These are phyloP conservation scores for Scaeva pyrastri DNA, from an alignment of 2,888 invertebrate genomes.

Conservation along the genomic window DNA sequence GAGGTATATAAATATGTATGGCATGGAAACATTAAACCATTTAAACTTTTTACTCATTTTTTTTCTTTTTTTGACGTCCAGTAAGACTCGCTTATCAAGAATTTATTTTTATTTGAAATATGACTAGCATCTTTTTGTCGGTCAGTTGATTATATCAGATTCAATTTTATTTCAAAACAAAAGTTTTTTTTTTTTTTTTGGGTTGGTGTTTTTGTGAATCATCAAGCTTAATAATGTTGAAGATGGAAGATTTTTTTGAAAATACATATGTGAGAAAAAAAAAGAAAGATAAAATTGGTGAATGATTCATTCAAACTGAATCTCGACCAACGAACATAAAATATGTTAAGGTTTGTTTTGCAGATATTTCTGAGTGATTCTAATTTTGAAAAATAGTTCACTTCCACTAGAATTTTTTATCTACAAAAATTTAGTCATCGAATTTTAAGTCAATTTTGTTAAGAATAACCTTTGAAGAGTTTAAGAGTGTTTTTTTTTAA, in stretches of 20 bases:
- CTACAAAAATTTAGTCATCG: no score
- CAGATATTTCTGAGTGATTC: no score
- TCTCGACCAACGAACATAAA: no score
- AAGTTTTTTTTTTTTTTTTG: slow-evolving; percentile 23
- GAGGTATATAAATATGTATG: no score
- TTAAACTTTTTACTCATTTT: neutral
- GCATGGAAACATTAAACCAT: slow-evolving; percentile 35
- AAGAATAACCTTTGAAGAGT: no score
- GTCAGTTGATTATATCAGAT: slow-evolving; percentile 26
- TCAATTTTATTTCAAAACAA: slow-evolving; percentile 6
- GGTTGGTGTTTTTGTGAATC: slow-evolving; percentile 32
- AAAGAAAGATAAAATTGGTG: no score
- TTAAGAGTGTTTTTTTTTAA: no score
- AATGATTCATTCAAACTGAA: no score
- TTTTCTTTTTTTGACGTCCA: neutral
- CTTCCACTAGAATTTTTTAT: no score
- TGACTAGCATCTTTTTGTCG: slow-evolving; percentile 49
- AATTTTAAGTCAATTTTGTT: no score
- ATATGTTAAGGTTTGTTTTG: no score
- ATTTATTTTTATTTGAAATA: slow-evolving; percentile 44
- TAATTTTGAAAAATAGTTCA: no score
- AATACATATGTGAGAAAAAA: neutral
- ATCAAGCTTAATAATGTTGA: neutral
- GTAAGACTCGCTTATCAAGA: slow-evolving; percentile 21
- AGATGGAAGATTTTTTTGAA: neutral